Conservation (phyloP, 2,113 vertebrate genomes). For the Neoarius graeffei region DNA sequence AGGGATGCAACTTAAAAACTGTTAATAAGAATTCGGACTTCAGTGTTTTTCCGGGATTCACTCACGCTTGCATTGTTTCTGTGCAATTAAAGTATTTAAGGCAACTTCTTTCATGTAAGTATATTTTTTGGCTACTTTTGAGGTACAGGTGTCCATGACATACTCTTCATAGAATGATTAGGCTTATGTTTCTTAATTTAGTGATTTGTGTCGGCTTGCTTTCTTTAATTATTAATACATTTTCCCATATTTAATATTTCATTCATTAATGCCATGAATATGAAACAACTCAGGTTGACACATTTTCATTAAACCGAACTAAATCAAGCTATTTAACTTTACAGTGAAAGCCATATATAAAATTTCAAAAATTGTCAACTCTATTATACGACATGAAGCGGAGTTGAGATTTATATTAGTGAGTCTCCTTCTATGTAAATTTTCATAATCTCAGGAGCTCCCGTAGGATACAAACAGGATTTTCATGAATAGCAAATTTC, state of each 20-base stretch:
- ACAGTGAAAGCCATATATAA: too few species aligned
- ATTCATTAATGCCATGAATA: not conserved
- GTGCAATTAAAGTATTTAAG: too few species aligned
- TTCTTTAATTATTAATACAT: not conserved
- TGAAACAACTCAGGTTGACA: not conserved
- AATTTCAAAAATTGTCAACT: not conserved
- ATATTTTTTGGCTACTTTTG: too few species aligned
- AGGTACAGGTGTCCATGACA: too few species aligned
- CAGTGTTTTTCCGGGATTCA: too few species aligned
- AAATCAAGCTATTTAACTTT: too few species aligned
- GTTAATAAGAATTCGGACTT: too few species aligned
- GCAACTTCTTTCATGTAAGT: too few species aligned
- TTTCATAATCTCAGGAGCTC: not conserved
- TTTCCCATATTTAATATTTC: not conserved
- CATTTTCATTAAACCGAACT: too few species aligned
- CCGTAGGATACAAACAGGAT: not conserved
- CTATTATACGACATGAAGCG: not conserved
- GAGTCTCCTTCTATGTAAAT: slow-evolving; percentile 8
- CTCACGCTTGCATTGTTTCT: too few species aligned
- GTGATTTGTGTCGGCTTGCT: not conserved
- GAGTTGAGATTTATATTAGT: not conserved
- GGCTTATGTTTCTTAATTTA: not conserved
- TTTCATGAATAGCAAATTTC: slow-evolving; percentile 10
- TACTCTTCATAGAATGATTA: not conserved
- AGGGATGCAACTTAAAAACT: too few species aligned